Evolutionary conservation across 2,797 vertebrate genomes (phyloP), one percentile per base, ranked within the genome.

Genomic region (Epinephelus malabaricus): DNA sequence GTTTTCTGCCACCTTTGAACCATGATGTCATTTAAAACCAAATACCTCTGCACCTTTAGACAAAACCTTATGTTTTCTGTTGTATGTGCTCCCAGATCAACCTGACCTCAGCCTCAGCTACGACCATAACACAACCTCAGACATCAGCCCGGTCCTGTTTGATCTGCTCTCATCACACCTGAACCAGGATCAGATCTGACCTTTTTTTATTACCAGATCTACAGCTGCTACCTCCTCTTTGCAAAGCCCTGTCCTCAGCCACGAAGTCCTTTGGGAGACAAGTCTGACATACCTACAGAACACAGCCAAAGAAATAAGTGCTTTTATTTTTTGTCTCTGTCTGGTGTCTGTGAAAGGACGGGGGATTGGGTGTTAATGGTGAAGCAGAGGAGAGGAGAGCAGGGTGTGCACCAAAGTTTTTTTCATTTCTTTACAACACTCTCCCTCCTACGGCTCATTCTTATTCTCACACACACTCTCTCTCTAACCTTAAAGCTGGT

Each of bases 141-240:
- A 84, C 81, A 78, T 85, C 87, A 61, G 54, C 62, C 75, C 59
- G 55, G 46, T 85, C 65, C 74, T 83, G 76, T 63, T 85, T 27
- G 17, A 78, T 81, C 82, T 49, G 46, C 75, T 78, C 73, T 68
- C 65, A 60, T 60, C 79, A 77, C 73, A 80, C 9, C 70, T 83
- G 68, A 86, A 81, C 67, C 66, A 55, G 80, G 76, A 85, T 67
- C 73, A 73, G 27, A 62, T 80, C 64, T 74, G 71, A 78, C 53
- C 69, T 70, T 14, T 19, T 66, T 43, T 40, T 14, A 17, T 66
- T 40, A 64, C 66, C 30, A 59, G 21, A 70, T 54, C 78, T 75
- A 65, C 86, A 88, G 86, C 82, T 85, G 82, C 92, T 89, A 90
- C 90, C 88, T 90, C 89, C 89, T 81, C 65, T 75, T 47, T 55